These are phyloP conservation scores for Australoheros scitulus DNA, from an alignment of 2,113 vertebrate species.

Conservation along the genomic window DNA sequence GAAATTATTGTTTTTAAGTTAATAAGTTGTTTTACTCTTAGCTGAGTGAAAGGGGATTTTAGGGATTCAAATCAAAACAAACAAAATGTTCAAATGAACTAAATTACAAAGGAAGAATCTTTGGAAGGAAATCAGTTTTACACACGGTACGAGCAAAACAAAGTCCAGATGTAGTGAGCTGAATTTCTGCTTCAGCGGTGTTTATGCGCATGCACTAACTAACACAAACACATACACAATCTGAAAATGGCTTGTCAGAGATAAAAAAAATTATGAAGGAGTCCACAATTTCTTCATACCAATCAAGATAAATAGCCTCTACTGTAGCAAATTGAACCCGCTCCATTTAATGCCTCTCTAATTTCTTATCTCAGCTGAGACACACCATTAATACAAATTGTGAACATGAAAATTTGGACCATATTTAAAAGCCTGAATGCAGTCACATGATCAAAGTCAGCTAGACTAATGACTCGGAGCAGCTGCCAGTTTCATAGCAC, in stretches of 20 bases:
- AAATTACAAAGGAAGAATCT: conserved; percentile 43
- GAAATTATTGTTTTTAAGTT: conserved; percentile 76
- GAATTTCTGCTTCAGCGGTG: conserved; percentile 20
- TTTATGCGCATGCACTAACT: conserved; percentile 12
- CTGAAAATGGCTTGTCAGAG: conserved; percentile 17
- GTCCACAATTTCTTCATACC: conserved; percentile 24
- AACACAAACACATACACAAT: neutral
- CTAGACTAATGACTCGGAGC: conserved; percentile 31
- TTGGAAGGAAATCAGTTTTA: conserved; percentile 52
- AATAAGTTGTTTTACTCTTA: conserved; percentile 71
- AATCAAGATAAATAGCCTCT: conserved; percentile 58
- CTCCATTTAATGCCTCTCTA: conserved; percentile 49
- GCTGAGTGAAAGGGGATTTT: conserved; percentile 60
- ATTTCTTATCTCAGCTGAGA: conserved; percentile 56
- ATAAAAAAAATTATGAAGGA: conserved; percentile 37
- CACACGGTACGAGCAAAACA: conserved; percentile 37
- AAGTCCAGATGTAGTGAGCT: conserved; percentile 31
- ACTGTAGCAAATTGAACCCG: conserved; percentile 48
- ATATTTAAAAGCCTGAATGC: conserved; percentile 56
- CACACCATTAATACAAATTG: conserved; percentile 42
- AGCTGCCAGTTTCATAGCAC: conserved; percentile 1
- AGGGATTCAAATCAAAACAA: conserved; percentile 66
- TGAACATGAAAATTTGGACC: conserved; percentile 49
- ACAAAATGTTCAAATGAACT: conserved; percentile 67
- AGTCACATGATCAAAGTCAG: conserved; percentile 49